phyloP scores from a whole-genome alignment of 2,113 vertebrate species.

The Poicephalus meyeri region DNA sequence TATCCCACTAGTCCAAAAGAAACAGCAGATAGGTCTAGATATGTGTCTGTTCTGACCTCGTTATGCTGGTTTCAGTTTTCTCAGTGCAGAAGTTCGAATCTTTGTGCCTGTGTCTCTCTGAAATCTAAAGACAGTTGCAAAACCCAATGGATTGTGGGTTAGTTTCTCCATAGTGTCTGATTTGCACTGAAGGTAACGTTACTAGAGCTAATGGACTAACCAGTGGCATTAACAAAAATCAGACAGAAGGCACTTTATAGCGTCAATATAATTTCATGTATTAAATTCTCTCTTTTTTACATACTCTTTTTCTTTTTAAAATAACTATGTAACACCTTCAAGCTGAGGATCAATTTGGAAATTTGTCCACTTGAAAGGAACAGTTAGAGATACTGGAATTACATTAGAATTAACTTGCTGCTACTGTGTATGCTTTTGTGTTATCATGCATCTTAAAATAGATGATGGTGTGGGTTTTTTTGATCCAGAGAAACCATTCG shows the following conservation, averaged over 20 bases:
- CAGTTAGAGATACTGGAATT: not conserved
- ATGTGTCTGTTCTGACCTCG: not conserved
- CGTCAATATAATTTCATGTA: not conserved
- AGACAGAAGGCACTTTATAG: not conserved
- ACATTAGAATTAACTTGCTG: not conserved
- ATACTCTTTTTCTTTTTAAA: not conserved
- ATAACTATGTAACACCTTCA: not conserved
- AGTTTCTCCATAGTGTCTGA: not conserved
- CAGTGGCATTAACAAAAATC: not conserved
- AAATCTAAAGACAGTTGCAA: not conserved
- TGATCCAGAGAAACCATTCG: not conserved
- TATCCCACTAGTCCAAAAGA: not conserved
- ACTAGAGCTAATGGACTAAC: not conserved
- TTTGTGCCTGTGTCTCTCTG: not conserved
- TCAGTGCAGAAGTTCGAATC: not conserved
- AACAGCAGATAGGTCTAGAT: not conserved
- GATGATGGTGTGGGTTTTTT: not conserved
- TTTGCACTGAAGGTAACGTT: not conserved
- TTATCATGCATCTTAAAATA: not conserved
- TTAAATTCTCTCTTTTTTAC: not conserved
- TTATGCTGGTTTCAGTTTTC: fast-evolving
- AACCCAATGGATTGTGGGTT: not conserved
- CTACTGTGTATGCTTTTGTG: not conserved
- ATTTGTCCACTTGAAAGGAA: not conserved
- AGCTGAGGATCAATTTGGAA: not conserved